Base-by-base conservation (phyloP, 2,113 vertebrate species). In the Melanerpes formicivorus region DNA sequence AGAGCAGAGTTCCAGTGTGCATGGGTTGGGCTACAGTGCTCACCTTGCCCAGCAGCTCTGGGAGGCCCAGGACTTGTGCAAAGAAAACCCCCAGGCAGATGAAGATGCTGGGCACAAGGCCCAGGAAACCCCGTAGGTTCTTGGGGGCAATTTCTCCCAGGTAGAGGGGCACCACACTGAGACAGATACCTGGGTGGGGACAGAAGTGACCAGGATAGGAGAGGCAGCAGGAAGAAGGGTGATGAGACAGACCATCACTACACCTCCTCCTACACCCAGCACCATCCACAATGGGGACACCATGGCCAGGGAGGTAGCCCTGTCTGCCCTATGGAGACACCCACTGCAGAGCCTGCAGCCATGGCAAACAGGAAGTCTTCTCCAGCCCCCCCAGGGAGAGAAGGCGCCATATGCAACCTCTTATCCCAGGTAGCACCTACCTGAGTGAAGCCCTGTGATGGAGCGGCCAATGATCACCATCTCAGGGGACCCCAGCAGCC, bases 131-230 rank as follows among this genome's bases (percentile, higher is more conserved):
- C 16, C 98, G 96, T 26, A 98, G 93, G 93, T 97, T 98, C 96
- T 98, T 99, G 12, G 98, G 99, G 18, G 98, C 97, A 0, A 99
- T 98, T 97, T 99, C 99, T 82, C 99, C 98, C 32, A 99, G 95
- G 94, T 98, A 99, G 98, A 99, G 99, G 5, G 99, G 99, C 66
- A 99, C 98, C 78, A 98, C 98, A 3, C 98, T 99, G 87, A 99
- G 98, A 67, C 97, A 98, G 83, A 99, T 98, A 26, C 98, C 99
- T 99, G 93, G 5, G 6, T 48, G 6, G 5, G 3, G 4, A 78
- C 67, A 84, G 66, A 30, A 63, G 29, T 37, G 46, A 54, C 16
- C 0, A 1, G 18, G 29, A 27, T 56, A 25, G 59, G 19, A 83
- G 42, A 69, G 15, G 44, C 16, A 25, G 23, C 1, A 5, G 10